These are phyloP conservation scores for Masnerella sp. DNA, from an alignment of 2,888 invertebrate species.

Conservation along the genomic window DNA sequence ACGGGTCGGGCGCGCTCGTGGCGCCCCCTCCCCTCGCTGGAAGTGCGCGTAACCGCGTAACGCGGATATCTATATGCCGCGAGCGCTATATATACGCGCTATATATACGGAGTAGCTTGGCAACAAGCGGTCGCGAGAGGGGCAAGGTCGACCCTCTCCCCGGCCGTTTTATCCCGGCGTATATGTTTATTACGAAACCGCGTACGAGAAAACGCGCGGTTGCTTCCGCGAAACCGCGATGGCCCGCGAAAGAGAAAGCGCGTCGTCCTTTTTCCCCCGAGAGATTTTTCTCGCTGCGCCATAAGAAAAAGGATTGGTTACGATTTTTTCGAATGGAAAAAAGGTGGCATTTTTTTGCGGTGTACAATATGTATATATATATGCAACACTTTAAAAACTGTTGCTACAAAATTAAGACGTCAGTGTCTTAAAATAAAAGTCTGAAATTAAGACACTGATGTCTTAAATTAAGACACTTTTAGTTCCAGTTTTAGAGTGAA, in stretches of 20 bases:
- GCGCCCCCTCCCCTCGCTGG: conserved; percentile 33
- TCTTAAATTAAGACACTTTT: too few species aligned
- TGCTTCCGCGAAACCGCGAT: conserved; percentile 37
- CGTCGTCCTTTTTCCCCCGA: background rate
- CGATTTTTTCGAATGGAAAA: too few species aligned
- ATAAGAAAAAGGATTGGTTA: too few species aligned
- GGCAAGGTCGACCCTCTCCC: conserved; percentile 75
- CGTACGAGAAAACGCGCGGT: too few species aligned
- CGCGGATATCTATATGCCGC: conserved; percentile 52
- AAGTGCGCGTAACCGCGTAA: conserved; percentile 1
- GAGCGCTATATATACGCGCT: conserved; percentile 64
- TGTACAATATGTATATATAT: too few species aligned
- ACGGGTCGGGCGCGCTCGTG: conserved; percentile 27
- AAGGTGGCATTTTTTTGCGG: too few species aligned
- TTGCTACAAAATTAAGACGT: too few species aligned
- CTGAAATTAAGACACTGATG: too few species aligned
- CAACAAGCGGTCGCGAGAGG: conserved; percentile 75
- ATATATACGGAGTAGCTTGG: conserved; percentile 75
- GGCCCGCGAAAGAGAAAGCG: conserved; percentile 53
- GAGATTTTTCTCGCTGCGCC: background rate
- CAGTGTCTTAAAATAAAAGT: too few species aligned
- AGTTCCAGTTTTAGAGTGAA: too few species aligned
- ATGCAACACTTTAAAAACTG: too few species aligned
- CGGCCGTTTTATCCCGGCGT: conserved; percentile 72
- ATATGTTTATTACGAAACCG: conserved; percentile 75